Percentiles rank a stretch among this genome's conserved stretches.
Conservation (phyloP, 2,888 invertebrate species). For the Xiphydria camelus region DNA sequence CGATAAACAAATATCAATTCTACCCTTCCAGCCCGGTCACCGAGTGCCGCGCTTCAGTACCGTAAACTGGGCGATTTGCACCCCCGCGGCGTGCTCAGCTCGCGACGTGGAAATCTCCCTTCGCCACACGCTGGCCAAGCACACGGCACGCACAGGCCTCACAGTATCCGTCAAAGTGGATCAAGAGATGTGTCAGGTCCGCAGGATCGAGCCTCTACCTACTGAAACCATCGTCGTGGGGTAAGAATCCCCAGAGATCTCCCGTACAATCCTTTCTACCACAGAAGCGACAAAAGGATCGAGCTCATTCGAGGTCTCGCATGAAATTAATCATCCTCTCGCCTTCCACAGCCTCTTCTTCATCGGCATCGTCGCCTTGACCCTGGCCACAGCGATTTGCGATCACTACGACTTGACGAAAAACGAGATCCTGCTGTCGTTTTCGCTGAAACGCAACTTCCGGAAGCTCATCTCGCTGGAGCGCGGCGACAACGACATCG, state of each 20-base stretch:
- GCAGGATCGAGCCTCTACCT: conserved; percentile 53
- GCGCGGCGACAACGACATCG: conserved; percentile 63
- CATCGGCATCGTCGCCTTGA: conserved; percentile 54
- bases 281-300: no score
- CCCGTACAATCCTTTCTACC: no score
- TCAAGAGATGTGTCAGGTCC: conserved; percentile 66
- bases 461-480: conserved; percentile 61
- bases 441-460: conserved; percentile 67
- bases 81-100: conserved; percentile 66
- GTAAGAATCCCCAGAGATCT: no score
- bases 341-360: conserved; percentile 58
- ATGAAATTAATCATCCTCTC: no score
- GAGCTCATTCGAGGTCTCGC: no score
- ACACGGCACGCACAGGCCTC: conserved; percentile 62
- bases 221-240: conserved; percentile 60
- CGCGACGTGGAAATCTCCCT: conserved; percentile 65
- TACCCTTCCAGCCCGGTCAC: conserved; percentile 68
- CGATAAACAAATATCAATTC: no score
- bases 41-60: conserved; percentile 69
- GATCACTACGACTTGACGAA: conserved; percentile 47
- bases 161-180: conserved; percentile 64
- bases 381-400: conserved; percentile 49
- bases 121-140: conserved; percentile 57
- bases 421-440: conserved; percentile 61
- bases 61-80: conserved; percentile 71